Evolutionary conservation across 2,113 vertebrate species (phyloP).

Genomic region (Dipodomys ordii): DNA sequence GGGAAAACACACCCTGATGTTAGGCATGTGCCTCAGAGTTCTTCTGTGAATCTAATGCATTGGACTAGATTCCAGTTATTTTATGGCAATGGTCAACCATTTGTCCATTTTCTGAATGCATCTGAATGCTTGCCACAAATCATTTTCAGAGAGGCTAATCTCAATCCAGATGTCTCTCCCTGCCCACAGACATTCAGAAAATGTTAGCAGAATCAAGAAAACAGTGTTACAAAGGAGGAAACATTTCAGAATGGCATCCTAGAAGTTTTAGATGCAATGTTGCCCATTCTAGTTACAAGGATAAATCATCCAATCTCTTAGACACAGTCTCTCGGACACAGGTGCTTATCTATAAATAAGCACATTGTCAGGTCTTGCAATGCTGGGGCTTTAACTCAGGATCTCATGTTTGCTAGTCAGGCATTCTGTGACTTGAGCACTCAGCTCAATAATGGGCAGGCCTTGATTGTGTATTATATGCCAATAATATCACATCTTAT

Average conservation of each 20-base stretch:
- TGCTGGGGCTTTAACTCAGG: too few species aligned
- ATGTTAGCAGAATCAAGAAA: neutral
- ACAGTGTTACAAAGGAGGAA: too few species aligned
- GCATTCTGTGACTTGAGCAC: too few species aligned
- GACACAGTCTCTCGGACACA: neutral
- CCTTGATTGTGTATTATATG: neutral
- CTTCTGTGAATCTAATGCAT: neutral
- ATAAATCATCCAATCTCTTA: neutral
- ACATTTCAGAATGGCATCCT: neutral
- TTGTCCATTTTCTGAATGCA: neutral
- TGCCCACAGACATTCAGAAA: neutral
- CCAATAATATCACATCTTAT: neutral
- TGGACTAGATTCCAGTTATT: neutral
- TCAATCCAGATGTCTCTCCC: neutral
- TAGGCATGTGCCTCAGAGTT: neutral
- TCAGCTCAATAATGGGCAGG: neutral
- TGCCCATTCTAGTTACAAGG: neutral
- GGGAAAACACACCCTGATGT: neutral
- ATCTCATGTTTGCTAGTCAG: too few species aligned
- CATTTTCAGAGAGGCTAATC: neutral
- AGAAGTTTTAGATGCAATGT: neutral
- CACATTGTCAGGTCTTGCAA: neutral
- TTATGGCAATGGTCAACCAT: neutral
- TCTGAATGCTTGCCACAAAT: neutral
- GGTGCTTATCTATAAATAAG: constrained; percentile 17